Percentiles rank a stretch among this genome's conserved stretches.
phyloP scores from a whole-genome alignment of 2,113 vertebrate genomes.

The Tupaia chinensis region DNA sequence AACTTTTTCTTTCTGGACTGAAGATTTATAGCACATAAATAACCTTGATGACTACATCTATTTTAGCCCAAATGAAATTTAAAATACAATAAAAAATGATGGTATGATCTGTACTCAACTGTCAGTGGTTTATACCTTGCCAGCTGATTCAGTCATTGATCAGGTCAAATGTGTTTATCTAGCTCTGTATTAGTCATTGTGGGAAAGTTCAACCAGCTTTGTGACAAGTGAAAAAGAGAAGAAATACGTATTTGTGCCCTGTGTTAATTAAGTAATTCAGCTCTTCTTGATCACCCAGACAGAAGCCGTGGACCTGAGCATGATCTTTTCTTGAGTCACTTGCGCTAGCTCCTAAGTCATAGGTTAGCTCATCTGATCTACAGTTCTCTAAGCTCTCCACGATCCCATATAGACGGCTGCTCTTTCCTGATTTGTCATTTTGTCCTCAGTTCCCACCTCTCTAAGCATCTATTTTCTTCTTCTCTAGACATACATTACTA shows the following conservation, averaged over 20 bases:
- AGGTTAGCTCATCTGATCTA: not conserved
- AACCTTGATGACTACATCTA: not conserved
- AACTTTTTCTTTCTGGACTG: constrained; percentile 23
- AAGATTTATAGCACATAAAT: not conserved
- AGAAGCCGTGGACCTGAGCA: not conserved
- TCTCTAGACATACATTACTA: not conserved
- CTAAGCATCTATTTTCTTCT: not conserved
- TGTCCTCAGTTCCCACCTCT: not conserved
- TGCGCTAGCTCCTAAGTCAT: not conserved
- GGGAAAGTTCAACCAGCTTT: constrained; percentile 42
- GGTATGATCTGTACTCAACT: not conserved
- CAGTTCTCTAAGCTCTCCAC: not conserved
- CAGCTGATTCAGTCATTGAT: not conserved
- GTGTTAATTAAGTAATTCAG: constrained; percentile 18
- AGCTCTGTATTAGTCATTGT: constrained; percentile 10
- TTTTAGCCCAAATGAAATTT: constrained; percentile 34
- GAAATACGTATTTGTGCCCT: not conserved
- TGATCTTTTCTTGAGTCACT: not conserved
- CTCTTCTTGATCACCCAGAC: not conserved
- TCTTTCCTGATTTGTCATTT: not conserved
- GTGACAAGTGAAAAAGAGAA: not conserved
- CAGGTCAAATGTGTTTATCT: constrained; percentile 48
- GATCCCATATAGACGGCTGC: not conserved
- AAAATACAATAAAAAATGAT: constrained; percentile 36
- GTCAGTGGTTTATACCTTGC: not conserved